phyloP scores from a whole-genome alignment of 2,888 invertebrate species.

The Serrognathus titanus region DNA sequence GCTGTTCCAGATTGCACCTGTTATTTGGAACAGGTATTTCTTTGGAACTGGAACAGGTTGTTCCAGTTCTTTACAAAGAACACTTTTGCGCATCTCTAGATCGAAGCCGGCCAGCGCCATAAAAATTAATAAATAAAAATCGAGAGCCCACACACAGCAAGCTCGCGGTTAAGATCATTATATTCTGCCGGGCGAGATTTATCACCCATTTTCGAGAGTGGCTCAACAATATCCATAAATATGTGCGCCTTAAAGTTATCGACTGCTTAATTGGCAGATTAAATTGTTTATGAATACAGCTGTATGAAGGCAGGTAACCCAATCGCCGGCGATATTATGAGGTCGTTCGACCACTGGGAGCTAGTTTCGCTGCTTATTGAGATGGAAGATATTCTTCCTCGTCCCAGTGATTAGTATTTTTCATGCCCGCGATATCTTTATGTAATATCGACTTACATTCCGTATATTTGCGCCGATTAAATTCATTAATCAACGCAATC shows the following conservation, averaged over 20 bases:
- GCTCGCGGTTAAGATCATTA: constrained; percentile 30
- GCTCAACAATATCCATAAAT: constrained; percentile 37
- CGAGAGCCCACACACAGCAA: constrained; percentile 26
- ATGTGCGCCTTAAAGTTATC: constrained; percentile 36
- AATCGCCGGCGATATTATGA: constrained; percentile 28
- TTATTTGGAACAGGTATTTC: too few species aligned
- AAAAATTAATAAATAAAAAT: constrained; percentile 25
- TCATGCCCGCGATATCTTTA: background rate
- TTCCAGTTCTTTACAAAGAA: too few species aligned
- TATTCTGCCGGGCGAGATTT: constrained; percentile 31
- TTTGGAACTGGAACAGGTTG: too few species aligned
- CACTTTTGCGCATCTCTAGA: too few species aligned
- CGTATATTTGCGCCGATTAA: too few species aligned
- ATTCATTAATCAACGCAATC: too few species aligned
- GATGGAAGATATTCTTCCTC: background rate
- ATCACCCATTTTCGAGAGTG: constrained; percentile 32
- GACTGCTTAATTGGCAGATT: constrained; percentile 41
- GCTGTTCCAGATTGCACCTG: too few species aligned
- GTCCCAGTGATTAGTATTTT: background rate
- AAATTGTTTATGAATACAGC: constrained; percentile 41
- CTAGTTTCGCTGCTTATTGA: constrained; percentile 10
- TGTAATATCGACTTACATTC: constrained; percentile 1
- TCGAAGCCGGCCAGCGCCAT: constrained; percentile 20
- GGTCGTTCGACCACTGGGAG: constrained; percentile 22
- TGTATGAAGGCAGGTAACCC: constrained; percentile 36